Conservation (phyloP, 2,113 vertebrate genomes). For the Trogon melanurus region DNA sequence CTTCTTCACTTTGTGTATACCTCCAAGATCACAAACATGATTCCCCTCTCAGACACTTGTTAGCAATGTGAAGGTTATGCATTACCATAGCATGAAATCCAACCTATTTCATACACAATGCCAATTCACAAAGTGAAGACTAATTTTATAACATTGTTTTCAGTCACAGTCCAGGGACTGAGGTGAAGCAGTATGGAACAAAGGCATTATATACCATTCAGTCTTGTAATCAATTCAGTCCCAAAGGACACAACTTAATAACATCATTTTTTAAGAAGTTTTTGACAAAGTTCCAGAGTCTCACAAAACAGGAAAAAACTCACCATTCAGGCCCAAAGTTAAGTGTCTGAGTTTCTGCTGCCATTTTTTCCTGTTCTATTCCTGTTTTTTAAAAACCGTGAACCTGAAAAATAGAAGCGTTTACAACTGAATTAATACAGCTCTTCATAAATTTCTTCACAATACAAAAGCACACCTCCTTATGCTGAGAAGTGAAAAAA, state of each 20-base stretch:
- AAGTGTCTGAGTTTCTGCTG: constrained; percentile 99
- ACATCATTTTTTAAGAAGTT: neutral
- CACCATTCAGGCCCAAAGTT: constrained; percentile 99
- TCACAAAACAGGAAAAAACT: constrained; percentile 57
- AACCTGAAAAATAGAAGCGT: constrained; percentile 77
- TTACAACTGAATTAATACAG: neutral
- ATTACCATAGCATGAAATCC: neutral
- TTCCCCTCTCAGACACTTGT: neutral
- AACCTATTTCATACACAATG: neutral
- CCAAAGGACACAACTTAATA: neutral
- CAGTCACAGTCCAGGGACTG: neutral
- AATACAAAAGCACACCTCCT: neutral
- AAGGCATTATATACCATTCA: neutral
- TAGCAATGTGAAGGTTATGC: neutral
- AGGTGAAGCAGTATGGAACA: neutral
- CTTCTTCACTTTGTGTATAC: neutral
- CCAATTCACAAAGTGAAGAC: neutral
- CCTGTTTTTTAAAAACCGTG: constrained; percentile 71
- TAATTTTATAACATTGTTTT: neutral
- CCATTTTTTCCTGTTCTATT: constrained; percentile 82
- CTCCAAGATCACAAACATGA: neutral
- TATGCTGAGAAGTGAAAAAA: neutral
- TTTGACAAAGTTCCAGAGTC: neutral
- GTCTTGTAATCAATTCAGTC: neutral
- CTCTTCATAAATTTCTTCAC: neutral